Base-by-base conservation (phyloP, 35 echinoderm and acorn worm species). In the Acanthaster planci region DNA sequence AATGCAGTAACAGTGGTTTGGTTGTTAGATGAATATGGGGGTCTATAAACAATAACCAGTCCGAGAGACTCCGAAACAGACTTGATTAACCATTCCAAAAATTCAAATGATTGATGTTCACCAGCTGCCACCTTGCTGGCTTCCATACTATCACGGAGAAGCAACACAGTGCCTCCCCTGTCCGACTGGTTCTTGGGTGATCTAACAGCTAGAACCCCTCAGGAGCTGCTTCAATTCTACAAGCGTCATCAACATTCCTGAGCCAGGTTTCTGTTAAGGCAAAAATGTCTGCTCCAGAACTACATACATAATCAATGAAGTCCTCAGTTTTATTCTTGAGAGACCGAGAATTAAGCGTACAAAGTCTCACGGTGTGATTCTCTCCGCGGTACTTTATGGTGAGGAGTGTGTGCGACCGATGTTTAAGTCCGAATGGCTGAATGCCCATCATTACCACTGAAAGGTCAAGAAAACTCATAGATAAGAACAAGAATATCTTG, bases 261-360 rank as follows among this genome's bases (percentile, higher is more conserved):
- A 80, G 26, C 78, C 78, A 80, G 6, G 78, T 80, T 22, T 80
- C 78, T 18, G 40, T 80, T 47, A 80, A 18, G 19, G 78, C 78
- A 40, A 80, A 19, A 6, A 80, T 51, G 42, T 80, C 78, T 18
- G 30, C 38, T 15, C 50, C 1, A 80, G 39, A 51, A 30, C 23
- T 47, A n/a, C 47, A 51, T 21, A 80, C 1, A 51, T 50, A 80
- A 80, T 80, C 78, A 7, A 40, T 18, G 7, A 80, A 42, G 19
- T 15, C 37, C 14, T 38, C 78, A 8, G 78, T 50, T 30, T 80
- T 80, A 34, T 78, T 38, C 38, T n/a, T 38, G 16, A 67, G 59
- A 21, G 5, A 67, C 23, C 5, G 7, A 67, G 23, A 14, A 67
- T 67, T 67, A n/a, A 67, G 2, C 16, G 59, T 21, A 67, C 59